Evolutionary conservation across 2,888 invertebrate species (phyloP), one percentile per base, ranked within the genome.

Genomic region (Oscheius sp.): DNA sequence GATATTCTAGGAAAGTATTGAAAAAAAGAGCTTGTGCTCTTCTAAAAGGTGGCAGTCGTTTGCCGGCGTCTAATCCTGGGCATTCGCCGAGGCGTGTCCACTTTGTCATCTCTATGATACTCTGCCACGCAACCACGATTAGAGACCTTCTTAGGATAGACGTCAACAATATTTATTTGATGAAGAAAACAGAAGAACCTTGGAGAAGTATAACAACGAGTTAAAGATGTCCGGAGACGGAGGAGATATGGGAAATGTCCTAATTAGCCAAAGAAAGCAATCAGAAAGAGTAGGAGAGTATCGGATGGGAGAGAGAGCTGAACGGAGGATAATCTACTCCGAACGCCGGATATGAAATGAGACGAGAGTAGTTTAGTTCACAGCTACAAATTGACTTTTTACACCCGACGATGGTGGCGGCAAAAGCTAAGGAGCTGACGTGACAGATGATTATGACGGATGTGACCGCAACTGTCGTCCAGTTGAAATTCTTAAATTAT

Each of bases 81-180:
- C 29, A 16, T 23, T 59, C 41, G 61, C 2, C 61, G 61, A 35
- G 61, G 61, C 61, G 61, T 35, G 41, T 49, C 52, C 66, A 66
- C 66, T 66, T 52, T 66, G 52, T 66, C 66, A 66, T 66, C 29
- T 23, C 52, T 66, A 49, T 52, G 66, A 66, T 66, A 66, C 52
- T 66, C 52, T 66, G 66, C 66, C 66, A 66, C 66, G 66, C 49
- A 66, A 63, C 43, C 43, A 63, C 63, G 63, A 63, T 63, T 63
- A 63, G 41, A 27, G 13, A 23, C 43, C 21, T 43, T 25, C 12
- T 16, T n/a, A 18, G 45, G 5, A 6, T 7, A 21, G 43, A 21
- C 61, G 21, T 58, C 58, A 58, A 29, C 58, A 41, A 43, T 43
- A 61, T 61, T 61, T 18, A 61, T 61, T 2, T 41, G 21, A 6